phyloP scores from a whole-genome alignment of 2,113 vertebrate species.

The Pithys albifrons region DNA sequence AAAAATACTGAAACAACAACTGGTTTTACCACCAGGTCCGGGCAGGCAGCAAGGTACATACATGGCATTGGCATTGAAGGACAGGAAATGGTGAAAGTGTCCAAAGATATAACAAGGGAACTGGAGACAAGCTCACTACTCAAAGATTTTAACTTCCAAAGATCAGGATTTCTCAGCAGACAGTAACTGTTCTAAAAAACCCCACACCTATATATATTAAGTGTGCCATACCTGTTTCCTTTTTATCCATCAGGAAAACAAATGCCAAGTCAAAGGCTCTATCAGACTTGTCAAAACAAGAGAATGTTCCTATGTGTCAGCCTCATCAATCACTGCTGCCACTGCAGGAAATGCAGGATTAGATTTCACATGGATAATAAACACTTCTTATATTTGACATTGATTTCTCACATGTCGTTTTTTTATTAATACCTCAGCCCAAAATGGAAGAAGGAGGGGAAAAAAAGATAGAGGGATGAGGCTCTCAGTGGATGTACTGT shows the following conservation, averaged over 20 bases:
- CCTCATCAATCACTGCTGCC: slow-evolving; percentile 27
- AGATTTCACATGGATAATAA: slow-evolving; percentile 14
- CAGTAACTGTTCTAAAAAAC: neutral
- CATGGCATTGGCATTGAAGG: neutral
- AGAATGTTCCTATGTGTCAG: neutral
- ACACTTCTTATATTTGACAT: slow-evolving; percentile 16
- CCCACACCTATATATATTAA: neutral
- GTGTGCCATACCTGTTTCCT: neutral
- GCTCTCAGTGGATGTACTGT: neutral
- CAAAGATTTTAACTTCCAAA: neutral
- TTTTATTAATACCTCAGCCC: neutral
- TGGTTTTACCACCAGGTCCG: neutral
- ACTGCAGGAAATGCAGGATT: neutral
- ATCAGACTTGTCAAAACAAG: slow-evolving; percentile 40
- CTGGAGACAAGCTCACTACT: neutral
- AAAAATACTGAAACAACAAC: neutral
- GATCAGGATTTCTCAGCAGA: neutral
- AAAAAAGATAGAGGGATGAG: neutral
- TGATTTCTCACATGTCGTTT: neutral
- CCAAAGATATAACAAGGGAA: neutral
- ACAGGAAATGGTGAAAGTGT: neutral
- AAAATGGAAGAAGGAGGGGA: neutral
- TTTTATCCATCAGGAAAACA: neutral
- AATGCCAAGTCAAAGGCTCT: slow-evolving; percentile 7
- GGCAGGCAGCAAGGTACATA: neutral